These are phyloP conservation scores for Athalia circularis DNA, from an alignment of 2,888 invertebrate genomes.

Conservation along the genomic window DNA sequence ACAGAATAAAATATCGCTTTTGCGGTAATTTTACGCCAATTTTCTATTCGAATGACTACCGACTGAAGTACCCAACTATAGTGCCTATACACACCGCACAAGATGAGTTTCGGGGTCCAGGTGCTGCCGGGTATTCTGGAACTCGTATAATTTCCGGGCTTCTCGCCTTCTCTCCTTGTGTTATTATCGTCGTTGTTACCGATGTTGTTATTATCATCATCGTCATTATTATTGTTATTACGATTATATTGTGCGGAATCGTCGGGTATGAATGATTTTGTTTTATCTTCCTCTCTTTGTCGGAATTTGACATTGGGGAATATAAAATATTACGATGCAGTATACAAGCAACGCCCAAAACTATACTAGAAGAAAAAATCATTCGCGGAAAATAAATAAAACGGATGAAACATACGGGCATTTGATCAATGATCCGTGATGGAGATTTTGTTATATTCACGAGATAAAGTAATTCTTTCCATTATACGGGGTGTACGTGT, in stretches of 20 bases:
- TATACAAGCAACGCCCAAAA: constrained; percentile 55
- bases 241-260: constrained; percentile 18
- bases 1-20: constrained; percentile 71
- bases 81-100: constrained; percentile 36
- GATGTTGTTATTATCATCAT: constrained; percentile 1
- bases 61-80: neutral
- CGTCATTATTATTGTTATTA: neutral
- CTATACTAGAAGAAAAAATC: constrained; percentile 45
- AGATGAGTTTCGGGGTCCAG: no score
- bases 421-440: constrained; percentile 58
- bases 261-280: constrained; percentile 47
- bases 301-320: constrained; percentile 12
- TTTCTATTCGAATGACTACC: constrained; percentile 67
- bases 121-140: constrained; percentile 25
- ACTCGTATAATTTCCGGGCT: constrained; percentile 47
- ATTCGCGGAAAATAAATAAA: constrained; percentile 59
- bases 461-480: constrained; percentile 9
- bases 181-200: neutral
- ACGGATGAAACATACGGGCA: constrained; percentile 49
- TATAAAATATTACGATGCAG: neutral
- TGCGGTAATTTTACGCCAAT: constrained; percentile 73
- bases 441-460: constrained; percentile 46
- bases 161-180: constrained; percentile 30
- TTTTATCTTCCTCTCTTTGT: constrained; percentile 16
- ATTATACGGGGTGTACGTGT: neutral